Evolutionary conservation across 2,888 invertebrate genomes (phyloP).

Genomic region (Leucophenga maculata): DNA sequence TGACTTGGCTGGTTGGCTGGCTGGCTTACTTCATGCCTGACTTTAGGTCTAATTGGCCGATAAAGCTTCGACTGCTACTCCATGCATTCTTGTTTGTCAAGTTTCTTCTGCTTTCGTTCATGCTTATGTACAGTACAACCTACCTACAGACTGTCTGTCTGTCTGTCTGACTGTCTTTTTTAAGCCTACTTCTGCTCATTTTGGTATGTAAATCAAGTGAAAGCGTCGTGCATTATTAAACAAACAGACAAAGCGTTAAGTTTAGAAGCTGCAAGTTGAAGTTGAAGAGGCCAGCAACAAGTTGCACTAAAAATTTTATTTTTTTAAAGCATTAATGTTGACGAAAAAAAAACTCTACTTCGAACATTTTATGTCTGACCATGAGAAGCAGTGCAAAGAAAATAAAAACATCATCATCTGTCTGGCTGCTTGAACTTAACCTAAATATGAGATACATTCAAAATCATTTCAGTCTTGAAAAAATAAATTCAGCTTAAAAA

Average conservation of each 20-base stretch:
- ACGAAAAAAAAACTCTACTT: constrained; percentile 3
- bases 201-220: constrained; percentile 63
- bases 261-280: constrained; percentile 44
- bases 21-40: constrained; percentile 37
- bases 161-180: too few species aligned
- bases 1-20: too few species aligned
- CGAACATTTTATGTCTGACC: constrained; percentile 9
- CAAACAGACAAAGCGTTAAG: constrained; percentile 6
- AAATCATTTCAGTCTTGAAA: neutral
- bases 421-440: constrained; percentile 42
- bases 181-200: constrained; percentile 1
- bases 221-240: constrained; percentile 44
- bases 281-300: constrained; percentile 9
- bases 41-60: constrained; percentile 61
- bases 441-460: constrained; percentile 25
- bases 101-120: constrained; percentile 11
- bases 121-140: neutral
- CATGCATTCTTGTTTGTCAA: constrained; percentile 49
- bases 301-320: constrained; percentile 21
- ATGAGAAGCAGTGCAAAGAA: constrained; percentile 29
- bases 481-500: too few species aligned
- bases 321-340: constrained; percentile 13
- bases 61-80: constrained; percentile 35
- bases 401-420: constrained; percentile 17
- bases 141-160: constrained; percentile 24